These are phyloP conservation scores for Listrodromus nycthemerus DNA, from an alignment of 2,888 invertebrate species.

Conservation along the genomic window DNA sequence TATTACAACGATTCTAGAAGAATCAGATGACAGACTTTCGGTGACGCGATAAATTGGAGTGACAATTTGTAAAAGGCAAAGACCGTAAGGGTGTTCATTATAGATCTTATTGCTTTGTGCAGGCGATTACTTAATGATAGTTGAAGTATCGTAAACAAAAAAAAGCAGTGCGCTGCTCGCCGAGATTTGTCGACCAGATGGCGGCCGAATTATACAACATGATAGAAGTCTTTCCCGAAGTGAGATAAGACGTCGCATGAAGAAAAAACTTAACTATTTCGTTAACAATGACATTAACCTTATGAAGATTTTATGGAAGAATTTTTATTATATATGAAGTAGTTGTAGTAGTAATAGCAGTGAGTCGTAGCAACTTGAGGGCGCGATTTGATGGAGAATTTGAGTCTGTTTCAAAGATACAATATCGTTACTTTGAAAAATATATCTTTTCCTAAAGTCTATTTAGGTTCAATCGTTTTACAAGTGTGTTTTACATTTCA, in stretches of 20 bases:
- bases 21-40: conserved; percentile 16
- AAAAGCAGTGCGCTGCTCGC: conserved; percentile 47
- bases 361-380: conserved; percentile 54
- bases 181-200: conserved; percentile 58
- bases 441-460: not conserved
- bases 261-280: not conserved
- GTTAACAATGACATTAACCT: conserved; percentile 18
- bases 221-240: conserved; percentile 70
- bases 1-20: conserved; percentile 26
- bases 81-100: conserved; percentile 3
- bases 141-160: not conserved
- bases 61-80: conserved; percentile 29
- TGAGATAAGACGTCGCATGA: conserved; percentile 66
- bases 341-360: conserved; percentile 46
- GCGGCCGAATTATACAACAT: conserved; percentile 77
- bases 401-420: conserved; percentile 24
- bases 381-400: conserved; percentile 11
- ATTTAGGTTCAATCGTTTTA: not conserved
- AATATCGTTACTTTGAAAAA: conserved; percentile 6
- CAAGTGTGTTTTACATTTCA: not conserved
- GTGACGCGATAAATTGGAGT: conserved; percentile 18
- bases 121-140: conserved; percentile 19
- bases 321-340: conserved; percentile 25
- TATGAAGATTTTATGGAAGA: conserved; percentile 35
- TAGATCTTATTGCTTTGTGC: conserved; percentile 26